Base-by-base conservation (phyloP, 2,888 invertebrate species). In the Achlya flavicornis region DNA sequence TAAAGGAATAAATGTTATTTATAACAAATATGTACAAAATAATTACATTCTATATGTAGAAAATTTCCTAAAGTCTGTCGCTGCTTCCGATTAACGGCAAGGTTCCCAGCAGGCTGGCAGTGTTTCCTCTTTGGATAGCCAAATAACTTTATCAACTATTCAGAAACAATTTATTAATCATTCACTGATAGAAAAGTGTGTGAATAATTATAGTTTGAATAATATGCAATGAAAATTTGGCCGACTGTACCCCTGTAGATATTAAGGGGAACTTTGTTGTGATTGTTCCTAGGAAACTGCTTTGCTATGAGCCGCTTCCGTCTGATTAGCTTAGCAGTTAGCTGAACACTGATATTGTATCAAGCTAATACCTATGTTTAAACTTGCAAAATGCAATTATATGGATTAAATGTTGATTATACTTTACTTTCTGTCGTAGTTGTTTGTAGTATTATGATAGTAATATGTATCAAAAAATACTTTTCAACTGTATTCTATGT, bases 211-310 rank as follows among this genome's bases (percentile, higher is more conserved):
- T 11, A 43, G 0, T 43, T 35, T 4, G 35, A 35, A 35, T 26
- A 26, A 26, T 10, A 38, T 38, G 8, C 38, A 38, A 7, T 8
- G 38, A 8, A 38, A 10, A 33, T 19, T 11, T 12, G 4, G 38
- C 41, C 12, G 60, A 60, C 4, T 60, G 26, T 60, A 60, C 60
- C 43, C 11, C 41, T 26, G 43, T 14, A 11, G 43, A 60, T 60
- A 41, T 60, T 60, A 61, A 58, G 64, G 58, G 48, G 11, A 63
- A 67, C 64, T 64, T 67, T 58, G 61, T 57, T 58, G 43, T 61
- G 66, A 67, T 63, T 67, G 66, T 64, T 64, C 61, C 64, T 10
- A 32, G 64, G 63, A 67, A 64, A 63, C 66, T 66, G 66, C 63
- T 59, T 60, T 38, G 59, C n/a, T 63, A 43, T 58, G 53, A 60